Base-by-base conservation (phyloP, 2,888 invertebrate genomes). In the Mechanitis messenoides region DNA sequence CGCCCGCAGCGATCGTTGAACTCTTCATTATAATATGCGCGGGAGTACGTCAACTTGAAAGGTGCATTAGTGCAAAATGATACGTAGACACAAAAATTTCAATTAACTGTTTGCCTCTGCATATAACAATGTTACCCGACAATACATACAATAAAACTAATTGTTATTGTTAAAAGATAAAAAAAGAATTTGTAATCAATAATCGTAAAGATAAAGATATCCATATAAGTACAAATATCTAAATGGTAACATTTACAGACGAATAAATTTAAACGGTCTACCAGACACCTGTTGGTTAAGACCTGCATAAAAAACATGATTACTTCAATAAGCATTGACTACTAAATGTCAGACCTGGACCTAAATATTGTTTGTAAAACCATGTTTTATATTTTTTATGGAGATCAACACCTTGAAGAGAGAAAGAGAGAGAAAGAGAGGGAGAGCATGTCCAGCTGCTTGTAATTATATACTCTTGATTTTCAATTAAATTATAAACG, bases 281-380 rank as follows among this genome's bases (percentile, higher is more conserved):
- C 59, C 65, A 62, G 69, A 76, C 88, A 89, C 87, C 88, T 89
- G 87, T 87, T 31, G 50, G 5, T 31, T 80, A 69, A 69, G 64
- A 57, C 66, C 68, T 69, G 74, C 73, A 75, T 74, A 63, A 79
- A 80, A 82, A 85, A 85, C 81, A 75, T 79, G 78, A 79, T 78
- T 80, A 77, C 80, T 80, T 77, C 81, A 76, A 80, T 83, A 84
- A 88, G 87, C 85, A 87, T 88, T 84, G 87, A 78, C 81, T 82
- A 81, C 83, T 89, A 89, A 89, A 86, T 87, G 88, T 89, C 89
- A 84, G 85, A 85, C 84, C 79, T 84, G 79, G 81, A 87, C 20
- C 85, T 87, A 89, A 90, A 89, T 87, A 87, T 88, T 87, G 85
- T 90, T 86, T 86, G 86, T 87, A 86, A 84, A 86, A 87, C 85